phyloP scores from a whole-genome alignment of 2,797 vertebrate genomes.

The Gambelia wislizenii region DNA sequence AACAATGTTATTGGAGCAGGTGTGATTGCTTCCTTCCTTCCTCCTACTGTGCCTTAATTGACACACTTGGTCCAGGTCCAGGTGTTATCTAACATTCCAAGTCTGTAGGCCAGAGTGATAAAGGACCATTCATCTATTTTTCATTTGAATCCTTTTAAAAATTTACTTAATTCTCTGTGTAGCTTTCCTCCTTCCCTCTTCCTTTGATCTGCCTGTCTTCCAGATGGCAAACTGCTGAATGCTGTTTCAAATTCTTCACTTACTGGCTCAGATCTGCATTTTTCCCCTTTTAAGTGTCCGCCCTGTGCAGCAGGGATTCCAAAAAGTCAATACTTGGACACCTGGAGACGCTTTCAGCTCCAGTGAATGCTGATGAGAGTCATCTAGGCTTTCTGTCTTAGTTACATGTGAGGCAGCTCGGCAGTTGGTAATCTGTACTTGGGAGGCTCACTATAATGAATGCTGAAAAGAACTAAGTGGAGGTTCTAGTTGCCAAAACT shows the following conservation, averaged over 20 bases:
- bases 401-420: not conserved
- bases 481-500: not conserved
- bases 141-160: not conserved
- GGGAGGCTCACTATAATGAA: constrained; percentile 4
- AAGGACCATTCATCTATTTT: not conserved
- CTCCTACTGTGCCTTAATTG: not conserved
- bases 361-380: not conserved
- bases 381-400: not conserved
- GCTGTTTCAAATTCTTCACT: not conserved
- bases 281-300: not conserved
- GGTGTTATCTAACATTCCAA: not conserved
- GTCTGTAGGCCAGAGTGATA: not conserved
- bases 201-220: not conserved
- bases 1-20: not conserved
- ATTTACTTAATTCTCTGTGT: not conserved
- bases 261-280: not conserved
- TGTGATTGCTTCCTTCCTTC: not conserved
- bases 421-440: not conserved
- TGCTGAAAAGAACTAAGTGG: not conserved
- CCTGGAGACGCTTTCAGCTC: not conserved
- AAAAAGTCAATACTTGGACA: not conserved
- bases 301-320: not conserved
- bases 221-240: not conserved
- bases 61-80: not conserved
- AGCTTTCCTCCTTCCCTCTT: not conserved